phyloP scores from a whole-genome alignment of 37 sponge, comb jelly and placozoan genomes.

The Tethya wilhelma region DNA sequence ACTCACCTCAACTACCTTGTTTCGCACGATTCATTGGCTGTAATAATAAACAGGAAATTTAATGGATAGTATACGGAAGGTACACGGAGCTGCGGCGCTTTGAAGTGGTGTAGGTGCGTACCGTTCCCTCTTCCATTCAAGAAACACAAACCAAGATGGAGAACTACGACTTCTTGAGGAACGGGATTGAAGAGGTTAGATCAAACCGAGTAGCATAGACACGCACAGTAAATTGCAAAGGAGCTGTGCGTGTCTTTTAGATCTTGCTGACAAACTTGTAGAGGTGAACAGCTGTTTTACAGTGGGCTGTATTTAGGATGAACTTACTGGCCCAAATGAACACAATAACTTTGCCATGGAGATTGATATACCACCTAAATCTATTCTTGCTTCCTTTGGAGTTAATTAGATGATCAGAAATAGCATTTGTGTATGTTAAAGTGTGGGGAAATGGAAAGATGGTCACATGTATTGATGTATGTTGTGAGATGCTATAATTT shows the following conservation, averaged over 20 bases:
- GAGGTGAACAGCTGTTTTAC: neutral
- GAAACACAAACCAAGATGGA: too few relatives aligned
- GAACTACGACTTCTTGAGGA: constrained; percentile 7
- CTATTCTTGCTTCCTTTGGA: neutral
- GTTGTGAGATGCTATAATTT: neutral
- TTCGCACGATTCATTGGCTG: constrained; percentile 12
- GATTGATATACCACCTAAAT: too few relatives aligned
- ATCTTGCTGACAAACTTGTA: too few relatives aligned
- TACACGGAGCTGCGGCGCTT: neutral
- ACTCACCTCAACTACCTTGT: too few relatives aligned
- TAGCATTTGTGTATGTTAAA: too few relatives aligned
- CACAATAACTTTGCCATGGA: too few relatives aligned
- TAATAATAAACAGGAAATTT: constrained; percentile 38
- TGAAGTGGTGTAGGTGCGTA: neutral
- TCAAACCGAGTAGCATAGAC: neutral
- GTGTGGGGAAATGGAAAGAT: too few relatives aligned
- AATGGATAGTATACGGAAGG: constrained; percentile 28
- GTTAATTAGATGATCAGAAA: too few relatives aligned
- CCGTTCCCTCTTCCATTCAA: neutral
- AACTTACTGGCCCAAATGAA: neutral
- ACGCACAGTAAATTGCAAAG: too few relatives aligned
- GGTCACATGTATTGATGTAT: too few relatives aligned
- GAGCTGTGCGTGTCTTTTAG: too few relatives aligned
- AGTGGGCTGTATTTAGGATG: neutral
- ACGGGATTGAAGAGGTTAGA: constrained; percentile 26